Evolutionary conservation across 2,113 vertebrate genomes (phyloP), one percentile per base, ranked within the genome.

Genomic region (Ivindomyrus marchei): DNA sequence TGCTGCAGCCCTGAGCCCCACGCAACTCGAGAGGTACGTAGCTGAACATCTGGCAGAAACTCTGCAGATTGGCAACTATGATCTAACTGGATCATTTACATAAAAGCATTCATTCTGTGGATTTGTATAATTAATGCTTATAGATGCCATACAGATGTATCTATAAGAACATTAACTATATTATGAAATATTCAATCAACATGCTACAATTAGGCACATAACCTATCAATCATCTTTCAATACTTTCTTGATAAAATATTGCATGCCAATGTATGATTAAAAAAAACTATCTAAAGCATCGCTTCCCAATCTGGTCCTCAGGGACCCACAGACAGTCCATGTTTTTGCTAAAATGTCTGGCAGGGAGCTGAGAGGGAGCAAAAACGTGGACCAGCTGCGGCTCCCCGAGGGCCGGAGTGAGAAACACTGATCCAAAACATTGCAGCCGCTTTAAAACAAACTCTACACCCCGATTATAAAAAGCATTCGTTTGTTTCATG

Each of bases 21-120:
- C 89, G 17, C 95, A 95, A 92, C 91, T 95, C 88, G 95, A 96
- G 92, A 94, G 94, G 95, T 95, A 91, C 5, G 74, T 24, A 87
- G 15, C 42, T 85, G 17, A 11, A n/a, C 58, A n/a, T 13, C 21
- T 36, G 24, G 24, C 66, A 42, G 36, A 77, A 39, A 13, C 11
- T 77, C 31, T 77, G 17, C 70, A 77, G 1, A 39, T 39, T 39
- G 36, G 36, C 36, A 39, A 39, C 36, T 39, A 39, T 77, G 62
- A 70, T 19, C 74, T 42, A 80, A 80, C 15, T 42, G 74, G 39
- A 80, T 80, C 13, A 39, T 3, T 80, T 39, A 42, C 36, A 80
- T 80, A 42, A 70, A 80, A 39, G 2, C 31, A 80, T 42, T 42
- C 13, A 42, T 8, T 36, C 15, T 19, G 36, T 80, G 62, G 62